A percentile compares a stretch with the other conserved stretches of the same genome.
phyloP scores from a whole-genome alignment of 2,113 vertebrate species.

The Prinia subflava region DNA sequence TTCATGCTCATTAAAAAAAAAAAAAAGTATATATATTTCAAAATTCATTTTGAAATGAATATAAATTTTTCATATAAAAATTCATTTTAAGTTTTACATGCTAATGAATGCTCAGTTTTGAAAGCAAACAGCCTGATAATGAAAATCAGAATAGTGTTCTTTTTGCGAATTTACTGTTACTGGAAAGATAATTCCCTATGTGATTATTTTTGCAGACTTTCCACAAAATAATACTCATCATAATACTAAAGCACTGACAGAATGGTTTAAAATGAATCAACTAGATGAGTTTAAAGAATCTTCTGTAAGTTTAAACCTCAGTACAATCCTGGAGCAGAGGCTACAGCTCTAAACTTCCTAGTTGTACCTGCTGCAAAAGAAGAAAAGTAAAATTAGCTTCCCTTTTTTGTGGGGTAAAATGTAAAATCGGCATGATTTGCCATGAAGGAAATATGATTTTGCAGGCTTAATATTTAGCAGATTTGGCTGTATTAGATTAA shows the following conservation, averaged over 20 bases:
- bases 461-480: background rate
- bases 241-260: background rate
- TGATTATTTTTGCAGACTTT: conserved; percentile 1
- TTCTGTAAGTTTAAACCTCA: background rate
- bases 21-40: background rate
- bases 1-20: background rate
- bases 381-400: background rate
- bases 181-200: background rate
- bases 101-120: background rate
- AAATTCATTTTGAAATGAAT: background rate
- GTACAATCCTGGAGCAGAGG: background rate
- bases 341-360: background rate
- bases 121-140: background rate
- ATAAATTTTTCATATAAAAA: background rate
- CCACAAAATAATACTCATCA: background rate
- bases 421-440: background rate
- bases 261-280: background rate
- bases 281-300: background rate
- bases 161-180: background rate
- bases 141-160: background rate
- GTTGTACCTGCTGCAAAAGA: background rate
- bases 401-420: background rate
- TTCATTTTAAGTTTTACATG: background rate
- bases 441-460: background rate
- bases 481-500: background rate